These are phyloP conservation scores for Hymenochirus boettgeri DNA, from an alignment of 2,113 vertebrate genomes.

Conservation along the genomic window DNA sequence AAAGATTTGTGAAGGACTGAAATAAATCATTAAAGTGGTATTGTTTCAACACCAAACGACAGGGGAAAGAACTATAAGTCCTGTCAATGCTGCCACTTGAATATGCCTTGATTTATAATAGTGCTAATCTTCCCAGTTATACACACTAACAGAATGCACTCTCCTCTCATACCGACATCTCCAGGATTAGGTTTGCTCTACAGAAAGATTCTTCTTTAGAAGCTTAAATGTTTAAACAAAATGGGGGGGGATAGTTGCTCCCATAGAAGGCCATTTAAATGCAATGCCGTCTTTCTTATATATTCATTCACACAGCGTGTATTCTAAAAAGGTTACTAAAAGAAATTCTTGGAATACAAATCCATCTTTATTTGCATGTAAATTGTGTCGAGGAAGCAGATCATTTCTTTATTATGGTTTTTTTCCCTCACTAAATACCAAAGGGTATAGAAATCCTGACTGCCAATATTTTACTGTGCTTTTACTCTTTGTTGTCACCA, in stretches of 20 bases:
- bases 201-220: background rate
- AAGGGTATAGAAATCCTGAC: background rate
- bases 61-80: background rate
- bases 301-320: constrained; percentile 1
- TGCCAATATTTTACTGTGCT: constrained; percentile 4
- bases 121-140: background rate
- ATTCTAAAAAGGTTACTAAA: constrained; percentile 12
- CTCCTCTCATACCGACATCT: background rate
- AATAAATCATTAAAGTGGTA: constrained; percentile 8
- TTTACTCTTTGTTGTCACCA: background rate
- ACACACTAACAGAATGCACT: background rate
- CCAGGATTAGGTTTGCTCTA: background rate
- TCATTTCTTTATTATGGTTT: constrained; percentile 10
- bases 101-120: constrained; percentile 20
- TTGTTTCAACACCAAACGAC: constrained; percentile 2
- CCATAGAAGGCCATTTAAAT: background rate
- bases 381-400: constrained; percentile 13
- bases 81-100: constrained; percentile 2
- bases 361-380: constrained; percentile 30
- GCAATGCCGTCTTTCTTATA: background rate
- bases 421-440: background rate
- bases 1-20: too few species aligned
- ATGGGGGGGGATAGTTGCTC: too few species aligned
- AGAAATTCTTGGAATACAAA: constrained; percentile 10
- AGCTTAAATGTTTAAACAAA: background rate